Evolutionary conservation across 1,140 invertebrate genomes (phyloP), one percentile per base, ranked within the genome.

Genomic region (Temnothorax nylanderi): DNA sequence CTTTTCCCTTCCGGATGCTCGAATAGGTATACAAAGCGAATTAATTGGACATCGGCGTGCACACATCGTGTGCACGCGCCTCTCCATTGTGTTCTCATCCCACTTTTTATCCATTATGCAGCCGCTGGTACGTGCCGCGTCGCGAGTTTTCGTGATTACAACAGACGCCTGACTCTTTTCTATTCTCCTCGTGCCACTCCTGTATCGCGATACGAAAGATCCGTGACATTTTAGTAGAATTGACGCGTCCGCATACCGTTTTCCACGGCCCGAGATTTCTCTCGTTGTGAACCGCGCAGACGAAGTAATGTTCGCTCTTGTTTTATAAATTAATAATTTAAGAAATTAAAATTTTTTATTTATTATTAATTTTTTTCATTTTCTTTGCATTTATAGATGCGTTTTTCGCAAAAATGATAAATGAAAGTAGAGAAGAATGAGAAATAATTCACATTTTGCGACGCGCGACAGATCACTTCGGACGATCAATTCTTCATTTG

Each of bases 131-230:
- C 54, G 69, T 75, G 69, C 80, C 69, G 18, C 51, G 49, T 44
- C 51, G 51, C 8, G 26, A 74, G 51, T 82, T 84, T 74, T 62
- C n/a, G 13, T 37, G 80, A 84, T 84, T 84, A 75, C 80, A 49
- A 84, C 41, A 60, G 11, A 4, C 51, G 18, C 18, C 67, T 32
- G 51, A 34, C 41, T 62, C 41, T 82, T 58, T 67, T 75, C 69
- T 37, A 47, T 75, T 49, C 64, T 44, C 16, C 32, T 37, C 6
- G 21, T 8, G 64, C 65, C 65, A 78, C 47, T 80, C 34, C n/a
- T 69, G 67, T 51, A 34, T 47, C 80, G 67, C 56, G 49, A 26
- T 37, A 56, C n/a, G 37, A 74, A 60, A 74, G 80, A 47, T 56
- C 56, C 51, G 67, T 82, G 80, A 13, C 69, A 62, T 82, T 82